phyloP scores from a whole-genome alignment of 1,140 invertebrate species.

The Drosophila erecta region DNA sequence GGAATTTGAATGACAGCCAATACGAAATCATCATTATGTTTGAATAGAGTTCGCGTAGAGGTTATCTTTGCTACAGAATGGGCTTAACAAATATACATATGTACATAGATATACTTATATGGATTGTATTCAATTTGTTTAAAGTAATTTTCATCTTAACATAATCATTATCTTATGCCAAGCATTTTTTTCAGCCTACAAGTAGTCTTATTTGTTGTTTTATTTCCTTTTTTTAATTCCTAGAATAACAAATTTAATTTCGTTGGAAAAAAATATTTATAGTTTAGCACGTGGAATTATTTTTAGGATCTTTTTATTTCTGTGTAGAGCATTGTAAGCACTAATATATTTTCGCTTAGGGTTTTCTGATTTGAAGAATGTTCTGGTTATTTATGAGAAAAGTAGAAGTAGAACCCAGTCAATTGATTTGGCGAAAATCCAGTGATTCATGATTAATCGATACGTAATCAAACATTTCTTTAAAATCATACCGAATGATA shows the following conservation, averaged over 20 bases:
- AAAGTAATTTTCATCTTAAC: too few species aligned
- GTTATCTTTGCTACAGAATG: too few species aligned
- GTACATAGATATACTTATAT: too few species aligned
- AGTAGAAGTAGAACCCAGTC: background rate
- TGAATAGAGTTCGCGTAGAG: background rate
- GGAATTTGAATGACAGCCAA: background rate
- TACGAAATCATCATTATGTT: background rate
- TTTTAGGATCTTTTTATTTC: constrained; percentile 46
- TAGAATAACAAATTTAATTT: constrained; percentile 27
- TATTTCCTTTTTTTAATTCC: constrained; percentile 22
- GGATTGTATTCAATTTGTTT: too few species aligned
- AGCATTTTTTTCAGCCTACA: background rate
- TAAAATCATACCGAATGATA: background rate
- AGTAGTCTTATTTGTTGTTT: constrained; percentile 19
- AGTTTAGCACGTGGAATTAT: constrained; percentile 33
- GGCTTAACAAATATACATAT: too few species aligned
- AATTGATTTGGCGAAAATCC: constrained; percentile 14
- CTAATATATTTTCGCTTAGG: constrained; percentile 34
- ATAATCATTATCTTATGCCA: background rate
- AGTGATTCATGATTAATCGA: background rate
- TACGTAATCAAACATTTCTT: background rate
- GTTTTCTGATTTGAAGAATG: background rate
- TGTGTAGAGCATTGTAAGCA: constrained; percentile 45
- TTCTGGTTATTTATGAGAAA: constrained; percentile 23
- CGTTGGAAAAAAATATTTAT: constrained; percentile 29